Conservation (phyloP, 2,113 vertebrate species). For the Trachemys scripta region DNA sequence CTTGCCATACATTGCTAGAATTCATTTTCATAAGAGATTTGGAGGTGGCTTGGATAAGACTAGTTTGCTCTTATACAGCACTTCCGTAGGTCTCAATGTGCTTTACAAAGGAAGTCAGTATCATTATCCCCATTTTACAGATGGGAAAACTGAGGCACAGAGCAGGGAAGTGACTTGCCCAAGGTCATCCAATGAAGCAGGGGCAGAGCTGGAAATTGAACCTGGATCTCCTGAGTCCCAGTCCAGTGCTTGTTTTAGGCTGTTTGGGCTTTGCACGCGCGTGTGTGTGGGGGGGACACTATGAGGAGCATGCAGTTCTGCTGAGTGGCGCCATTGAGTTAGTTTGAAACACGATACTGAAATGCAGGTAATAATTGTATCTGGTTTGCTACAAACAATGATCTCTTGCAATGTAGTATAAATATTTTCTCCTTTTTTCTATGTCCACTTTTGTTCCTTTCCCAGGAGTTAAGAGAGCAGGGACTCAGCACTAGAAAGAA, state of each 20-base stretch:
- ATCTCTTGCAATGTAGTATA: background rate
- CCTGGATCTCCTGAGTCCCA: background rate
- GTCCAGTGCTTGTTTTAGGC: background rate
- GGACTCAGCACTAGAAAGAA: background rate
- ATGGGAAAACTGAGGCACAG: background rate
- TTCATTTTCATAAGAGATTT: background rate
- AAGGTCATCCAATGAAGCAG: background rate
- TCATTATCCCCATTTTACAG: background rate
- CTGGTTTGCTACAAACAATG: background rate
- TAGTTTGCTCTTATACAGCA: constrained; percentile 29
- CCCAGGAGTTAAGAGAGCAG: background rate
- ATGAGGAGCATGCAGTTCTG: background rate
- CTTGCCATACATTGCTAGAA: background rate
- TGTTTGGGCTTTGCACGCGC: background rate
- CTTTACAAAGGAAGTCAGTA: constrained; percentile 12
- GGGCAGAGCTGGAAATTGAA: background rate
- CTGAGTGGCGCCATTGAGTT: background rate
- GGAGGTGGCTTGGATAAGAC: background rate
- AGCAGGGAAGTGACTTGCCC: background rate
- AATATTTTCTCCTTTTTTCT: background rate
- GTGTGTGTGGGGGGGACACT: background rate
- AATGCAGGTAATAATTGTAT: background rate
- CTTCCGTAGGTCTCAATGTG: background rate
- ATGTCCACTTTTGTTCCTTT: background rate
- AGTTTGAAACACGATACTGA: background rate